These are phyloP conservation scores for Hycleus phaleratus DNA, from an alignment of 1,140 invertebrate species.

Conservation along the genomic window DNA sequence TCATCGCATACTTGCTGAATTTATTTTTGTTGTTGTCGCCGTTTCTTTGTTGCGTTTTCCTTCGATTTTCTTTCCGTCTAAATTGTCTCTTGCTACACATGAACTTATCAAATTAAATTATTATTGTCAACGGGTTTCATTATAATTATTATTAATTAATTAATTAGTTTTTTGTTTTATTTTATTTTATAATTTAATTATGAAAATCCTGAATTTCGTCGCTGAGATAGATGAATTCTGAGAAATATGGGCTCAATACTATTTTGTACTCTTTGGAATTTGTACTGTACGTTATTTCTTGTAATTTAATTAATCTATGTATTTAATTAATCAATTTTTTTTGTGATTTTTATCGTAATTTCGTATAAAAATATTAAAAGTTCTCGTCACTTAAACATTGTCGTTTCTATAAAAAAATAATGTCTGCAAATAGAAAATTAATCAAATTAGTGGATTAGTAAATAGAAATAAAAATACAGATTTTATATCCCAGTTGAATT, in stretches of 20 bases:
- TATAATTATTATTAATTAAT: slow-evolving; percentile 28
- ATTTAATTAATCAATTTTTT: neutral
- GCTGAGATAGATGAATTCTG: slow-evolving; percentile 24
- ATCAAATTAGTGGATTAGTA: neutral
- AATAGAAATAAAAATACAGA: slow-evolving; percentile 1
- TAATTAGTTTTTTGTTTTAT: neutral
- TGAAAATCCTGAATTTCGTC: slow-evolving; percentile 31
- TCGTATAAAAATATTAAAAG: slow-evolving; percentile 34
- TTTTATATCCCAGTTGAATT: neutral
- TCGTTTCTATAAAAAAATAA: slow-evolving; percentile 36
- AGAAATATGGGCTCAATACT: slow-evolving; percentile 17
- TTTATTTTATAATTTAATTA: neutral
- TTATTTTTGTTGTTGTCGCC: neutral
- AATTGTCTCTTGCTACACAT: no score
- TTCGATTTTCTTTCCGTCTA: neutral
- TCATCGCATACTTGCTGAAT: slow-evolving; percentile 15
- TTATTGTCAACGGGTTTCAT: slow-evolving; percentile 5
- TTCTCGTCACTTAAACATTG: slow-evolving; percentile 30
- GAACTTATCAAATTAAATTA: no score
- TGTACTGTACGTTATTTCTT: slow-evolving; percentile 33
- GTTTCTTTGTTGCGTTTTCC: neutral
- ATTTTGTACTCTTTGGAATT: slow-evolving; percentile 38
- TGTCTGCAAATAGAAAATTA: slow-evolving; percentile 34
- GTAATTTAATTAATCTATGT: neutral
- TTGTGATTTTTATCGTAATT: slow-evolving; percentile 20